Percentiles rank a stretch among this genome's conserved stretches.
phyloP scores from a whole-genome alignment of 23 tunicate species.

The Aplidium turbinatum region DNA sequence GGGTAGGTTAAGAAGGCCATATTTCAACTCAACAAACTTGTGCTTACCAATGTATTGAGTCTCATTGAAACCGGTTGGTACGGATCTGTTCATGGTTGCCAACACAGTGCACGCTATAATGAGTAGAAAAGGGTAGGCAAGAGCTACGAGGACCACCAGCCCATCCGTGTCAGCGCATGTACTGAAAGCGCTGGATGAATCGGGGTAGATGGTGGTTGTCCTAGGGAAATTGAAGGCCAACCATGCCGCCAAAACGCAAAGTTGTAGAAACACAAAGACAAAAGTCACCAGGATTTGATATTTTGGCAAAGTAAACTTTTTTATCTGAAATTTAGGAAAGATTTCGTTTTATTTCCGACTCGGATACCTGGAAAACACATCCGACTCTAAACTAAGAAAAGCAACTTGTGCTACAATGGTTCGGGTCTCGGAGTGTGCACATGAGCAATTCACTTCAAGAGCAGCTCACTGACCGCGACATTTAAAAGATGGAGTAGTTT shows the following conservation, averaged over 20 bases:
- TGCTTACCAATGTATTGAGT: conserved; percentile 58
- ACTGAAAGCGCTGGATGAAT: conserved; percentile 28
- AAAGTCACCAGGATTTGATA: conserved; percentile 48
- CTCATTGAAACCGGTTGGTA: conserved; percentile 57
- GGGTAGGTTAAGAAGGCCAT: too few relatives aligned
- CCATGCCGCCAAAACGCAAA: conserved; percentile 48
- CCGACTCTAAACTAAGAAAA: too few relatives aligned
- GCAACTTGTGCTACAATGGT: too few relatives aligned
- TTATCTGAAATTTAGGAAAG: conserved; percentile 43
- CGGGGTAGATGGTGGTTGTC: conserved; percentile 24
- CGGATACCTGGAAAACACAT: too few relatives aligned
- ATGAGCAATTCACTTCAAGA: too few relatives aligned
- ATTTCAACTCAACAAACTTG: too few relatives aligned
- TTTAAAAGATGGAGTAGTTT: background rate
- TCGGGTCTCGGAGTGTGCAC: too few relatives aligned
- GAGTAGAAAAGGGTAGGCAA: conserved; percentile 42
- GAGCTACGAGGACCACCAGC: conserved; percentile 15
- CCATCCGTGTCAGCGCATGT: conserved; percentile 29
- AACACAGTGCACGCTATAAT: conserved; percentile 47
- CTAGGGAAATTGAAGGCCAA: conserved; percentile 39
- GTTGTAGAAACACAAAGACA: conserved; percentile 52
- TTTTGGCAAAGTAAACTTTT: conserved; percentile 49
- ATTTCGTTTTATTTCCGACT: background rate
- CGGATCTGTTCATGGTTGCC: conserved; percentile 49
- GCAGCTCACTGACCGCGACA: too few relatives aligned